Conservation (phyloP, 2,888 invertebrate species). For the Salticus scenicus region DNA sequence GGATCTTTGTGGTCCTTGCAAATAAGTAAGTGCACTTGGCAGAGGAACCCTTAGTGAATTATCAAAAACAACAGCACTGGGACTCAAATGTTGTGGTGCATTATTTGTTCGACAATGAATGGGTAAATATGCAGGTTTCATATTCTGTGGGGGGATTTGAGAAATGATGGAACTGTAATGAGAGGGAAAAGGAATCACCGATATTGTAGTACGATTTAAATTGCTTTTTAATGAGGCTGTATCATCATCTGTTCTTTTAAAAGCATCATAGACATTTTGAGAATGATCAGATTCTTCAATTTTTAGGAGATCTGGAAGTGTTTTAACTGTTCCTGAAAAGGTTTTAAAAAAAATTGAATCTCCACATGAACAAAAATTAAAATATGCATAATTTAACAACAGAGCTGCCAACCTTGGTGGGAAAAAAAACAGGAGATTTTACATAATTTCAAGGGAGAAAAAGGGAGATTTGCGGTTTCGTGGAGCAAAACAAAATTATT, state of each 20-base stretch:
- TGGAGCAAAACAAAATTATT: no score
- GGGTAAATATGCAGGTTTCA: constrained; percentile 60
- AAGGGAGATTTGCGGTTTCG: no score
- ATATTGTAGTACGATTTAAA: constrained; percentile 44
- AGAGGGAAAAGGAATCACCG: constrained; percentile 54
- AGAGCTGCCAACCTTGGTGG: no score
- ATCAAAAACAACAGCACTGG: constrained; percentile 65
- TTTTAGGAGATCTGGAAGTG: constrained; percentile 32
- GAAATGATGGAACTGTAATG: constrained; percentile 55
- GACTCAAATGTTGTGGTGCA: constrained; percentile 48
- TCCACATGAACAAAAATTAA: neutral
- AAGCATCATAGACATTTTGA: constrained; percentile 27
- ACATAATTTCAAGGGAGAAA: no score
- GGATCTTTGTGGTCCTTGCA: constrained; percentile 56
- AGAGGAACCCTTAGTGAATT: constrained; percentile 64
- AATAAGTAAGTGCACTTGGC: constrained; percentile 69
- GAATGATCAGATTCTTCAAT: constrained; percentile 38
- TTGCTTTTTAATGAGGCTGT: constrained; percentile 30
- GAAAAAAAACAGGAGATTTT: no score
- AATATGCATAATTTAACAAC: neutral
- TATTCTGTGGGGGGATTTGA: constrained; percentile 55
- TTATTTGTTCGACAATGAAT: constrained; percentile 53
- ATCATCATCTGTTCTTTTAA: constrained; percentile 54
- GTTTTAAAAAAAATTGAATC: neutral
- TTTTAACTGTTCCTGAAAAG: neutral